Conservation (phyloP, 2,113 vertebrate genomes). For the Physeter macrocephalus region DNA sequence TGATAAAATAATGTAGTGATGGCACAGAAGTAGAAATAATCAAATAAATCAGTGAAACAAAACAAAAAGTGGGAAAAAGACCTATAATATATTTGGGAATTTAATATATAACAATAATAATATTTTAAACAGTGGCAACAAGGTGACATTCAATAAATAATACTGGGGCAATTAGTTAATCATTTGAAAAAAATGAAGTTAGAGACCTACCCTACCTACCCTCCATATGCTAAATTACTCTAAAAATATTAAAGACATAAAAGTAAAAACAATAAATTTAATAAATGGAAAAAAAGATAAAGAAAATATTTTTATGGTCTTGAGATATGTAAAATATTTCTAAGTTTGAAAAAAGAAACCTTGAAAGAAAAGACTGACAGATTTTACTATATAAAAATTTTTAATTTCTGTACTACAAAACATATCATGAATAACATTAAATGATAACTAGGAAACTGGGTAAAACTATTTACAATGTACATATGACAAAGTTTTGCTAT, state of each 20-base stretch:
- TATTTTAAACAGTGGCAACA: slow-evolving; percentile 21
- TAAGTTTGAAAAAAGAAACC: neutral
- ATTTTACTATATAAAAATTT: neutral
- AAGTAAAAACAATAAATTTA: neutral
- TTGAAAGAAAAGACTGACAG: neutral
- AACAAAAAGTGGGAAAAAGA: neutral
- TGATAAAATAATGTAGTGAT: neutral
- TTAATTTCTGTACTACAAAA: slow-evolving; percentile 7
- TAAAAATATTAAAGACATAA: neutral
- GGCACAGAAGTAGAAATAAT: neutral
- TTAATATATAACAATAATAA: neutral
- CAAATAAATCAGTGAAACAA: neutral
- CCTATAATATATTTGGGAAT: neutral
- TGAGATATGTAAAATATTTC: neutral
- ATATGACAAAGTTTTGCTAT: neutral
- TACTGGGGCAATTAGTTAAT: neutral
- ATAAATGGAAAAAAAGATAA: neutral
- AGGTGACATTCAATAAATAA: neutral
- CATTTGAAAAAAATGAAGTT: neutral
- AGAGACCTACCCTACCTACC: neutral
- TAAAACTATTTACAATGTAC: neutral
- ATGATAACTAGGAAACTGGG: neutral
- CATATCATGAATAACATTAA: neutral
- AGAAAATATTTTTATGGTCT: neutral
- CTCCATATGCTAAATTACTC: neutral